Conservation (phyloP, 64 coral and sea anemone species). For the Platygyra sinensis region DNA sequence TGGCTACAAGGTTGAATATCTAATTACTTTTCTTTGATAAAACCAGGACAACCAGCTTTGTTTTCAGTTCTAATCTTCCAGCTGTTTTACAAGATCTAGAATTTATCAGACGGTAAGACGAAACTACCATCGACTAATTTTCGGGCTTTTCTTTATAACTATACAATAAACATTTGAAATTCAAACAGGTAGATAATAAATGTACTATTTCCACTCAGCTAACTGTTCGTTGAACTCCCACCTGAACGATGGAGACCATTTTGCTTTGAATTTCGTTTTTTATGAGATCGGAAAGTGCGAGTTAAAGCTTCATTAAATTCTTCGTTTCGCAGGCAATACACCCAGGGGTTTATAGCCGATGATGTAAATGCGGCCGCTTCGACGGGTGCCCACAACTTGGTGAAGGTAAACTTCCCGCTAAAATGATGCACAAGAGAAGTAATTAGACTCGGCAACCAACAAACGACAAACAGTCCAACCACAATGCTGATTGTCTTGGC, state of each 20-base stretch:
- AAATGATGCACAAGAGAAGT: not conserved
- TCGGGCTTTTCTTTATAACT: too few relatives aligned
- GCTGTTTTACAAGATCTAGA: too few relatives aligned
- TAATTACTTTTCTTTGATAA: too few relatives aligned
- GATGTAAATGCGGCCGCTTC: not conserved
- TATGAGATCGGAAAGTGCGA: not conserved
- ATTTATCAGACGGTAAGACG: too few relatives aligned
- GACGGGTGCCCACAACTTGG: not conserved
- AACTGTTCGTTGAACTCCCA: too few relatives aligned
- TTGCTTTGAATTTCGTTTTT: not conserved
- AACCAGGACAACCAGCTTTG: too few relatives aligned
- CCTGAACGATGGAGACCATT: not conserved
- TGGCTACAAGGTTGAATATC: too few relatives aligned
- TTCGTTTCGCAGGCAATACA: not conserved
- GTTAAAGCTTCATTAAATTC: not conserved
- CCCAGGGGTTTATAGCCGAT: not conserved
- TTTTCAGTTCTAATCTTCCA: too few relatives aligned
- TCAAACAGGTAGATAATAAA: too few relatives aligned
- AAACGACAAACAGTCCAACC: not conserved
- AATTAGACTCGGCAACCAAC: constrained; percentile 3
- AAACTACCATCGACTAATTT: too few relatives aligned
- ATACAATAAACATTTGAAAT: too few relatives aligned
- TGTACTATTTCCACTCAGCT: too few relatives aligned
- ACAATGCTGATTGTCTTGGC: not conserved
- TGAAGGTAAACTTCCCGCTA: not conserved